Evolutionary conservation across 2,113 vertebrate species (phyloP).

Genomic region (Tychaedon coryphoeus): DNA sequence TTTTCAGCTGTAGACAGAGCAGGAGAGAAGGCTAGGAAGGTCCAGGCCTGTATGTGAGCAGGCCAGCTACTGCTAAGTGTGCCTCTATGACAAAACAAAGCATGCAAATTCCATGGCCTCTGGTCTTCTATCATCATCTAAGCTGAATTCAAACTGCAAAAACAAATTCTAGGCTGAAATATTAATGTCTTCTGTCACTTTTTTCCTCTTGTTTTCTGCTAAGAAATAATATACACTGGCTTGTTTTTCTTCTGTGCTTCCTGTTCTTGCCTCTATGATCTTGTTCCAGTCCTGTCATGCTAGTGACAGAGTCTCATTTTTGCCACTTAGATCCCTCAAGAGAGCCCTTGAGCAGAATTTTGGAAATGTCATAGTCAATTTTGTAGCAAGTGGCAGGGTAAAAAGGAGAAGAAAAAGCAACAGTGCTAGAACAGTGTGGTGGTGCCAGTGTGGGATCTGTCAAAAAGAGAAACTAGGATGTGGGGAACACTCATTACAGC

Average conservation of each 20-base stretch:
- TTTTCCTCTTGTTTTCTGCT: conserved; percentile 15
- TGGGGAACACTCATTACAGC: conserved; percentile 45
- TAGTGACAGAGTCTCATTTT: conserved; percentile 33
- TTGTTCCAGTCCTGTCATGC: conserved; percentile 3
- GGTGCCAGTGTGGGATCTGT: conserved; percentile 39
- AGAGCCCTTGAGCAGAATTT: conserved; percentile 48
- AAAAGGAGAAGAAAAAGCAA: conserved; percentile 23
- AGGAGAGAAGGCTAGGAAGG: neutral
- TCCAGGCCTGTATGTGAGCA: neutral
- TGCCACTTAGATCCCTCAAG: conserved; percentile 31
- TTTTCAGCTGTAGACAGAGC: neutral
- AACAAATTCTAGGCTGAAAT: conserved; percentile 33
- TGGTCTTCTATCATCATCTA: neutral
- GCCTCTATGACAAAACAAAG: neutral
- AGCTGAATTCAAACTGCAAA: conserved; percentile 11
- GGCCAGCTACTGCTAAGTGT: neutral
- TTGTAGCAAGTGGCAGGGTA: neutral
- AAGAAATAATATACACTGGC: conserved; percentile 4
- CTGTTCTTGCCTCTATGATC: conserved; percentile 44
- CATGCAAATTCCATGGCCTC: neutral
- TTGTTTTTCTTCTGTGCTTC: conserved; percentile 36
- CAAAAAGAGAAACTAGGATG: conserved; percentile 29
- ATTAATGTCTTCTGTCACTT: conserved; percentile 50
- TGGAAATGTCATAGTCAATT: conserved; percentile 40
- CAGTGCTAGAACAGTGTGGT: conserved; percentile 1